phyloP scores from a whole-genome alignment of 2,888 invertebrate species.

The Cataglyphis altisquamis region DNA sequence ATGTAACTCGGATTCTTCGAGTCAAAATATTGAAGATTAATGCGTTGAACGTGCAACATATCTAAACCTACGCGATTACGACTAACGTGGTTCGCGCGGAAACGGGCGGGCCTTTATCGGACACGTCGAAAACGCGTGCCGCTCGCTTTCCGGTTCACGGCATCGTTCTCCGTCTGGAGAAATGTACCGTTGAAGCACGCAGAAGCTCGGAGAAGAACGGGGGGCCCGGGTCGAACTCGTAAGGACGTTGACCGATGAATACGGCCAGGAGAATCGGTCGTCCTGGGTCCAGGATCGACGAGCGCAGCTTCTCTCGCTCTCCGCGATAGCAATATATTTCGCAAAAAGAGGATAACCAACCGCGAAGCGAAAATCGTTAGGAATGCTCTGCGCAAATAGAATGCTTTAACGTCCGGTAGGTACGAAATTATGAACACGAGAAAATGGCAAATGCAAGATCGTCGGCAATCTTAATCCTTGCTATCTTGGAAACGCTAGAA shows the following conservation, averaged over 20 bases:
- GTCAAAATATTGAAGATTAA: constrained; percentile 2
- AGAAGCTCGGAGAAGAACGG: constrained; percentile 26
- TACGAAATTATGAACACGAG: neutral
- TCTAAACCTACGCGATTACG: neutral
- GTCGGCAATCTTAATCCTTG: neutral
- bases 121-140: constrained; percentile 9
- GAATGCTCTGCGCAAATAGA: neutral
- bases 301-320: neutral
- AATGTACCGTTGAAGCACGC: constrained; percentile 28
- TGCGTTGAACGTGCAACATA: neutral
- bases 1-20: neutral
- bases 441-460: neutral
- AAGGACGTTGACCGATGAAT: constrained; percentile 34
- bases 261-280: constrained; percentile 2
- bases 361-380: neutral
- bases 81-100: neutral
- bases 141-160: constrained; percentile 27
- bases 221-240: neutral
- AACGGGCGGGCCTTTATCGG: neutral
- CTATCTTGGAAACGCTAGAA: neutral
- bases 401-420: neutral
- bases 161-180: constrained; percentile 11
- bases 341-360: neutral
- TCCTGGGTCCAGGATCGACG: neutral
- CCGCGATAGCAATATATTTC: neutral